Conservation (phyloP, 2,888 invertebrate species). For the Empis livida region DNA sequence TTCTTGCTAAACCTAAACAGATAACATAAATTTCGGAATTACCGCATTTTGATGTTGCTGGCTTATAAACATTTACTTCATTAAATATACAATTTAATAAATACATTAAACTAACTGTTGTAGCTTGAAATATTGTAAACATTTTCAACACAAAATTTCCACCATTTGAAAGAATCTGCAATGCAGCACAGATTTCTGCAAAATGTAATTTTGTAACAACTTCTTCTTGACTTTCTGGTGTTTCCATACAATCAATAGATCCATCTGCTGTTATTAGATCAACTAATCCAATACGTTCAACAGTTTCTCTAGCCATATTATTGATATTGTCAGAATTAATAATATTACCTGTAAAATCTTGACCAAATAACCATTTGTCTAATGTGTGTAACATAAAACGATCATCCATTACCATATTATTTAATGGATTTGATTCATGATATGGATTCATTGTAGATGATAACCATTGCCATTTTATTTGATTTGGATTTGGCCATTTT, state of each 20-base stretch:
- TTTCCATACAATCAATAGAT: constrained; percentile 74
- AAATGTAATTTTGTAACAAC: constrained; percentile 66
- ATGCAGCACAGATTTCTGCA: constrained; percentile 68
- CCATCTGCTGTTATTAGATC: constrained; percentile 84
- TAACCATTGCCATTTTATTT: constrained; percentile 65
- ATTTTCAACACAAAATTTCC: constrained; percentile 78
- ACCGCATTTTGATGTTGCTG: constrained; percentile 84
- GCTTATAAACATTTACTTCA: constrained; percentile 68
- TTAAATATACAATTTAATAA: constrained; percentile 63
- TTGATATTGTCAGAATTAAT: constrained; percentile 55
- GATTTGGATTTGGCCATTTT: constrained; percentile 33
- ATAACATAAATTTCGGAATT: constrained; percentile 89
- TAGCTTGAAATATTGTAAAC: constrained; percentile 79
- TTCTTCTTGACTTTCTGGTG: constrained; percentile 78
- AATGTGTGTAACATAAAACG: constrained; percentile 66
- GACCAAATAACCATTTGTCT: constrained; percentile 75
- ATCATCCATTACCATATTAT: constrained; percentile 60
- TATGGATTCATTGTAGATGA: constrained; percentile 84
- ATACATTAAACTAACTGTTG: constrained; percentile 67
- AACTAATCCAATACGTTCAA: constrained; percentile 41
- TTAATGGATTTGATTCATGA: constrained; percentile 70
- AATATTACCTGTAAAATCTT: constrained; percentile 75
- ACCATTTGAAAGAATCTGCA: constrained; percentile 52
- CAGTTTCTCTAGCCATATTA: constrained; percentile 41
- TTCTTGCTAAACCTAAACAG: constrained; percentile 39